phyloP scores from a whole-genome alignment of 2,797 vertebrate species.

The Peromyscus attwateri region DNA sequence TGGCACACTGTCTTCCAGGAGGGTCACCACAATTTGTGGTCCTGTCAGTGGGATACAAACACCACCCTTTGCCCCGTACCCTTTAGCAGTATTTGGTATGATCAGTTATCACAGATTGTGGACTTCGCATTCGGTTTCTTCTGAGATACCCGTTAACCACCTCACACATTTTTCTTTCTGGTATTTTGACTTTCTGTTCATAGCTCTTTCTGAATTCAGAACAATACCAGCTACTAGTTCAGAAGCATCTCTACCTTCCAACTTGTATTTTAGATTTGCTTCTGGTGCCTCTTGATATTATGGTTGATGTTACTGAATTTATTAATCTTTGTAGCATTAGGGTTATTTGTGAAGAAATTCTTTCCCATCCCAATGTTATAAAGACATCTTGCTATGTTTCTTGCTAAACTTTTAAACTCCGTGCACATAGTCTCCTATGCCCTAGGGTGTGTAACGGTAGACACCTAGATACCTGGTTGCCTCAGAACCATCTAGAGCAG shows the following conservation, averaged over 20 bases:
- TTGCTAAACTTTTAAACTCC: not conserved
- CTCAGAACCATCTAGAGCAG: not conserved
- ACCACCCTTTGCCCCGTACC: not conserved
- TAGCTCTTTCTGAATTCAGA: not conserved
- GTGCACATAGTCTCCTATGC: not conserved
- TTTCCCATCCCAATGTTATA: not conserved
- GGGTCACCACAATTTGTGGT: not conserved
- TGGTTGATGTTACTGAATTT: not conserved
- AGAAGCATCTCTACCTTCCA: not conserved
- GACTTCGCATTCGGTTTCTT: not conserved
- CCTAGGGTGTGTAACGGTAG: not conserved
- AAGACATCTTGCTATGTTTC: not conserved
- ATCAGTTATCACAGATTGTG: not conserved
- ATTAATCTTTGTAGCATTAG: constrained; percentile 2
- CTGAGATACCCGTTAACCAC: not conserved
- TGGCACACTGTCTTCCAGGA: not conserved
- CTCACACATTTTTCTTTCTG: not conserved
- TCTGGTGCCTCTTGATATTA: not conserved
- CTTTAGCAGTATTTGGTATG: not conserved
- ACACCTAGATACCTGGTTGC: not conserved
- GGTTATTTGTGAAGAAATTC: not conserved
- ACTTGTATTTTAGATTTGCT: not conserved
- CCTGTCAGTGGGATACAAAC: not conserved
- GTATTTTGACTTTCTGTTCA: not conserved
- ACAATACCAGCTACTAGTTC: not conserved